Conservation (phyloP, 2,797 vertebrate species). For the Crocidura indochinensis region DNA sequence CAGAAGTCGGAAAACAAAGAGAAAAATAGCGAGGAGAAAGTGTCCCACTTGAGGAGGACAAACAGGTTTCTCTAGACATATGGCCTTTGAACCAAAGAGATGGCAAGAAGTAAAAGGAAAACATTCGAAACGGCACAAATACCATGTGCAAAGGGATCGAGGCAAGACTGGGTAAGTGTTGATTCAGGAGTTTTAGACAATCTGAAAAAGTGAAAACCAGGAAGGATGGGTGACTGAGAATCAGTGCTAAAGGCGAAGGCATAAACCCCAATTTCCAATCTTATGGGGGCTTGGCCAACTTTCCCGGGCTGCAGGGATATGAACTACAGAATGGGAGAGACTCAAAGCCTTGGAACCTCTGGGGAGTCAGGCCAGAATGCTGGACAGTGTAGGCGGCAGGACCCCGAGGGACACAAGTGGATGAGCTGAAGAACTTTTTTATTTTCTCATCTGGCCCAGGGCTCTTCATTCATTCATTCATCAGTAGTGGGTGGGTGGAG, state of each 20-base stretch:
- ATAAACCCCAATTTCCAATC: conserved; percentile 36
- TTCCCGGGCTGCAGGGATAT: background rate
- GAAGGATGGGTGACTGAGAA: background rate
- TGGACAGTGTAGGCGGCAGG: background rate
- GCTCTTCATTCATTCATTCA: background rate
- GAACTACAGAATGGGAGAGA: background rate
- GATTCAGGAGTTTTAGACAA: conserved; percentile 16
- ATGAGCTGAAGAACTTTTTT: background rate
- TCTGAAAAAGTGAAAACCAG: background rate
- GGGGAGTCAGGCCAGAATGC: conserved; percentile 15
- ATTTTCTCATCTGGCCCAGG: background rate
- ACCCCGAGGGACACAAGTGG: background rate
- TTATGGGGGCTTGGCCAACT: background rate
- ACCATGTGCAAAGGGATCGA: conserved; percentile 7
- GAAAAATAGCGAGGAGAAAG: background rate
- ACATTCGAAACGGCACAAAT: background rate
- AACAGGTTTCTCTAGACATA: background rate
- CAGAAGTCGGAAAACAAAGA: conserved; percentile 32
- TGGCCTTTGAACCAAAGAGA: background rate
- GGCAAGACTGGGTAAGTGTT: background rate
- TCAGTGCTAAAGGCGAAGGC: background rate
- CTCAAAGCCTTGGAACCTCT: background rate
- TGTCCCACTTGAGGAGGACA: background rate
- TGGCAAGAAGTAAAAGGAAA: background rate
- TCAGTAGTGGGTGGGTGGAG: background rate